Evolutionary conservation across 2,888 invertebrate species (phyloP), one percentile per base, ranked within the genome.

Genomic region (Euphydryas editha): DNA sequence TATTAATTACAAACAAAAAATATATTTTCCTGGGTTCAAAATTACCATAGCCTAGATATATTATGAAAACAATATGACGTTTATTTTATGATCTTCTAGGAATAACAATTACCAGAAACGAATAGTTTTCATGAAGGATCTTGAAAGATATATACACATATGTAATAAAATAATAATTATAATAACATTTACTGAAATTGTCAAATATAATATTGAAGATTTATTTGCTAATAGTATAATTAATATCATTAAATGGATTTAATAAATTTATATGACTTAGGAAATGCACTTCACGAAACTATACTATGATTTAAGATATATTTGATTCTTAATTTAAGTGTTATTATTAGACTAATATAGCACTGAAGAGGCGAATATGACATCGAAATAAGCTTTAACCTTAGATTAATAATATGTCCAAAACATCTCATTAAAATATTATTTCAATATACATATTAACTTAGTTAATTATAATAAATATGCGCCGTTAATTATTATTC

Each of bases 371-470:
- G 39, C 60, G 65, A 60, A 54, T 51, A 37, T 60, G 36, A 51
- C 51, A 21, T 60, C 56, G 17, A 39, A n/a, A 24, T 0, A n/a
- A 18, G 17, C 49, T 2, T 60, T 61, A 65, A 44, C 2, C 36
- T 49, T 36, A n/a, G n/a, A n/a, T n/a, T n/a, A n/a, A n/a, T 56
- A 57, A 64, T 56, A 61, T 60, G 39, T 24, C 8, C 8, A 62
- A 54, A 59, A 67, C 44, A 63, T 63, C 61, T 59, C 61, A 56
- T 65, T 62, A 55, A 62, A 65, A 65, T 56, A 39, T 37, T 24
- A 59, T 57, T 15, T 36, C 20, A 36, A 68, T 68, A 24, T 59
- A 62, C 44, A 62, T 55, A 62, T 62, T 51, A 59, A 21, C 37
- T 58, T 58, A 17, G 44, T 58, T 58, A 37, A 54, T 58, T 55